Percentiles rank a stretch among this genome's conserved stretches.
Evolutionary conservation across 1,140 invertebrate genomes (phyloP).

Genomic region (Nomia melanderi): DNA sequence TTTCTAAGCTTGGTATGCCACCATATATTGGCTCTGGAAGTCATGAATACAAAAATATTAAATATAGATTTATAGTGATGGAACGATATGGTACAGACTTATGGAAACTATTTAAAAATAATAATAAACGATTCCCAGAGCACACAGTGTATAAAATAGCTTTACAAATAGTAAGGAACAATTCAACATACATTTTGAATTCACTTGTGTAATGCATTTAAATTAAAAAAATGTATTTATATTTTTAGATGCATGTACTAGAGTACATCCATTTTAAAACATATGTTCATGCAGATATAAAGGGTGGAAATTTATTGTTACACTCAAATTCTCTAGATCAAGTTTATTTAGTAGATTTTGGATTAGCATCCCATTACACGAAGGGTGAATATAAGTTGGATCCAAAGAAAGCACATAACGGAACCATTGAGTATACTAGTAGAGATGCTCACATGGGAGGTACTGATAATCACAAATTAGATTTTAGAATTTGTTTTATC

Average conservation of each 20-base stretch:
- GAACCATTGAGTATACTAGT: constrained; percentile 97
- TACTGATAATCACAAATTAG: constrained; percentile 62
- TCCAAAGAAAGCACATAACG: constrained; percentile 95
- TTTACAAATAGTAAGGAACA: constrained; percentile 90
- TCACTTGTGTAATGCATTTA: not conserved
- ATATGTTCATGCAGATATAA: constrained; percentile 96
- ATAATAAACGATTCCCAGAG: constrained; percentile 86
- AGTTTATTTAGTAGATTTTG: constrained; percentile 96
- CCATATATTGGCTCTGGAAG: constrained; percentile 91
- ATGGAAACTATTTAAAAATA: constrained; percentile 89
- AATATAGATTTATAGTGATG: constrained; percentile 96
- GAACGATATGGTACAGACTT: constrained; percentile 95
- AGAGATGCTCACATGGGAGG: constrained; percentile 94
- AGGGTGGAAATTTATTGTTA: constrained; percentile 93
- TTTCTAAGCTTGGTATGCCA: constrained; percentile 93
- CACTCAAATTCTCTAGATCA: constrained; percentile 87
- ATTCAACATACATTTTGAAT: constrained; percentile 1
- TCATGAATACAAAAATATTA: constrained; percentile 87
- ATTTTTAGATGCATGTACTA: constrained; percentile 88
- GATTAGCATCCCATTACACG: constrained; percentile 90
- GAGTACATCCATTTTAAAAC: constrained; percentile 93
- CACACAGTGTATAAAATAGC: constrained; percentile 90
- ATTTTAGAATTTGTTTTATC: not conserved
- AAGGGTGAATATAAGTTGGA: constrained; percentile 91
- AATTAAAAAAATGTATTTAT: not conserved